Conservation (phyloP, 2,797 vertebrate species). For the Odontamblyopus lacepedii region DNA sequence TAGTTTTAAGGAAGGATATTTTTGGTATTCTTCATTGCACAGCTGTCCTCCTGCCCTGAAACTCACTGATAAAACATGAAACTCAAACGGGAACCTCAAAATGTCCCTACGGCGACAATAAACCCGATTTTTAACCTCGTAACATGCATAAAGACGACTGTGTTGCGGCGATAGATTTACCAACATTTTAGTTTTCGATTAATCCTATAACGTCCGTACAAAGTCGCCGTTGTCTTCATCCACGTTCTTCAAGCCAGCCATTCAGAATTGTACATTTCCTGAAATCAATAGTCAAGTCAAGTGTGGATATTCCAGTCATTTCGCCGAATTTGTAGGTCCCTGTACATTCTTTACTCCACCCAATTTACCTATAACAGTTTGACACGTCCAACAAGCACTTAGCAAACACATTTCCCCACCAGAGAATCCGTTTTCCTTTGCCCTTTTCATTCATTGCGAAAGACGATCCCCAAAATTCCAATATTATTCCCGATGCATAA, state of each 20-base stretch:
- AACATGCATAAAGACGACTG: not conserved
- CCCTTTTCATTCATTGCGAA: constrained; percentile 26
- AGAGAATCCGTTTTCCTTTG: constrained; percentile 28
- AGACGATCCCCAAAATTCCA: constrained; percentile 14
- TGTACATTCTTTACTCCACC: not conserved
- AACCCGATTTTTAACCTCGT: not conserved
- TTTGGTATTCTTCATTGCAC: too few relatives aligned
- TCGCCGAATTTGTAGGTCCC: constrained; percentile 2
- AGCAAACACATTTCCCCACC: constrained; percentile 32
- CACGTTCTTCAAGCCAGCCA: not conserved
- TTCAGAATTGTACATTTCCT: constrained; percentile 8
- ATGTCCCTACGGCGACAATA: not conserved
- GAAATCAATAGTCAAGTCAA: not conserved
- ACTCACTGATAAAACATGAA: too few relatives aligned
- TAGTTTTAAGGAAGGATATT: too few relatives aligned
- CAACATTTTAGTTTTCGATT: not conserved
- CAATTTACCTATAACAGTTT: not conserved
- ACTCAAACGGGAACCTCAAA: too few relatives aligned
- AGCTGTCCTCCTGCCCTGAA: too few relatives aligned
- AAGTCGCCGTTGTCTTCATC: not conserved
- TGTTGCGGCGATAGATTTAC: not conserved
- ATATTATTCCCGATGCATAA: constrained; percentile 39
- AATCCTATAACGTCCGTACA: not conserved
- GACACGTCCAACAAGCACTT: constrained; percentile 48
- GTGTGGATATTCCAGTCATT: constrained; percentile 2